Evolutionary conservation across 2,797 vertebrate species (phyloP).

Genomic region (Jordanella pulchra): DNA sequence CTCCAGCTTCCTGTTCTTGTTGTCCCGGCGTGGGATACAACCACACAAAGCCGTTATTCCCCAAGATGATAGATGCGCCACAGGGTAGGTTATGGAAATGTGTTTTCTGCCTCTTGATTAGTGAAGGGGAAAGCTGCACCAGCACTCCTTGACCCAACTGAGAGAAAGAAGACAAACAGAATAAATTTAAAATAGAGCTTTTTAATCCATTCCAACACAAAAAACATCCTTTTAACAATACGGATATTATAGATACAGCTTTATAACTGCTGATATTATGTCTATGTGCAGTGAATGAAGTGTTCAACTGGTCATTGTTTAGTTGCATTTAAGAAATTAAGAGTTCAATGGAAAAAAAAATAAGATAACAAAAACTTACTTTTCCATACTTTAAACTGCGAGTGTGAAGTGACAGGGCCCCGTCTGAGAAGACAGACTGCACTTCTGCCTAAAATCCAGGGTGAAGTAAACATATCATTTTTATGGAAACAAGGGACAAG

Average conservation of each 20-base stretch:
- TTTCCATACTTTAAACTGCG: conserved; percentile 97
- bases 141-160: conserved; percentile 95
- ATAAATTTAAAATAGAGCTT: neutral
- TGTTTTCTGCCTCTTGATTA: conserved; percentile 96
- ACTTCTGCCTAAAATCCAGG: conserved; percentile 89
- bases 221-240: neutral
- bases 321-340: neutral
- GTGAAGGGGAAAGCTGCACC: conserved; percentile 91
- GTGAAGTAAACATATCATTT: conserved; percentile 40
- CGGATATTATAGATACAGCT: fast-evolving
- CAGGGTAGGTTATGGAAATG: conserved; percentile 96
- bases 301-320: neutral
- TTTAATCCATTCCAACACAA: neutral
- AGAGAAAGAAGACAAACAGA: conserved; percentile 5
- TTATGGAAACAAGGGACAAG: neutral
- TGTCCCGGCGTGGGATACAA: conserved; percentile 89
- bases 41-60: conserved; percentile 97
- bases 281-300: neutral
- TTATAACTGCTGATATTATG: neutral
- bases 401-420: conserved; percentile 92
- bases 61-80: conserved; percentile 92
- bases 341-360: neutral
- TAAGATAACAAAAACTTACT: conserved; percentile 68
- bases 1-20: conserved; percentile 90
- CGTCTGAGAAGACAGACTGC: conserved; percentile 94